phyloP scores from a whole-genome alignment of 2,113 vertebrate species.

The Labrus mixtus region DNA sequence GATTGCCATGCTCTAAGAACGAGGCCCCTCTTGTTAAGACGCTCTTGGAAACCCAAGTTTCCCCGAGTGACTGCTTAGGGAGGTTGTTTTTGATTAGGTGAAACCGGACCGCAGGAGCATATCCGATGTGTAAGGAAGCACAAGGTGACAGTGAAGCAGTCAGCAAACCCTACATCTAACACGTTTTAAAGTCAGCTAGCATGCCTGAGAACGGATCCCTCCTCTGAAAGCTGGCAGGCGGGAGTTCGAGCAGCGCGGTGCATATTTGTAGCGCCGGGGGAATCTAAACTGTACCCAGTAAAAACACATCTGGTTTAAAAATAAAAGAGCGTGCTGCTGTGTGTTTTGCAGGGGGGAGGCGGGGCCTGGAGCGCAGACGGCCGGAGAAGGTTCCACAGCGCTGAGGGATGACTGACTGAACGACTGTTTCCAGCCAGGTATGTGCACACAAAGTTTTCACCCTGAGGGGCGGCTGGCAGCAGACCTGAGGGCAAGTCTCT shows the following conservation, averaged over 20 bases:
- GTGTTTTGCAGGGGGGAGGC: slow-evolving; percentile 29
- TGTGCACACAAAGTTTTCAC: slow-evolving; percentile 30
- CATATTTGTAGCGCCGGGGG: slow-evolving; percentile 72
- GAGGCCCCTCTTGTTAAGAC: no score
- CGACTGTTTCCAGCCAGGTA: slow-evolving; percentile 57
- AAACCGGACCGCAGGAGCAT: not conserved
- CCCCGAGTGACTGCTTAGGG: no score
- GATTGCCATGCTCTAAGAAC: no score
- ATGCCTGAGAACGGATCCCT: slow-evolving; percentile 27
- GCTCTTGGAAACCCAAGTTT: no score
- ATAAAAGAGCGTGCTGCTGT: slow-evolving; percentile 62
- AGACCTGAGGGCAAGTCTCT: slow-evolving; percentile 26
- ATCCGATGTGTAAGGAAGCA: no score
- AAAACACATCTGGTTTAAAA: slow-evolving; percentile 83
- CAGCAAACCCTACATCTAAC: slow-evolving; percentile 3
- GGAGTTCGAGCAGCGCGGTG: slow-evolving; percentile 42
- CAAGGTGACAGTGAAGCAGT: not conserved
- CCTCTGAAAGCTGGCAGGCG: slow-evolving; percentile 53
- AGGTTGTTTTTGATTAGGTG: not conserved
- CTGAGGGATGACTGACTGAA: slow-evolving; percentile 49
- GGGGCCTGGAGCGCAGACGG: slow-evolving; percentile 44
- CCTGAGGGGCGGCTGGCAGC: slow-evolving; percentile 19
- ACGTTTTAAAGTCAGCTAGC: slow-evolving; percentile 11
- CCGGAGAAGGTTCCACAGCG: slow-evolving; percentile 51
- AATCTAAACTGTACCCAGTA: slow-evolving; percentile 78